phyloP scores from a whole-genome alignment of 2,113 vertebrate genomes.

The Naja naja region DNA sequence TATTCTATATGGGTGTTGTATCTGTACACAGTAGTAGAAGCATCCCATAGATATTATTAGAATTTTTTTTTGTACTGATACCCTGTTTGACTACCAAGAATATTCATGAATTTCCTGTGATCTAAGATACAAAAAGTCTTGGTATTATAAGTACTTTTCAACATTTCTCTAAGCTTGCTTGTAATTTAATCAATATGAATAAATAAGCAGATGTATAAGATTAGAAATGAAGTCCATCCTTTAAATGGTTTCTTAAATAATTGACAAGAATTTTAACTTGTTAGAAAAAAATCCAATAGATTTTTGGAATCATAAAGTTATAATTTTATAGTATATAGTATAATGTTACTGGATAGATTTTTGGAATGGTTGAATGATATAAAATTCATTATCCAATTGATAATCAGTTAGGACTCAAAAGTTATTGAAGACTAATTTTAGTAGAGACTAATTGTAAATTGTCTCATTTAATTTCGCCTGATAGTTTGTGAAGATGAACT shows the following conservation, averaged over 20 bases:
- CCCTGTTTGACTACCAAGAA: conserved; percentile 1
- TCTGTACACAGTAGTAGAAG: conserved; percentile 8
- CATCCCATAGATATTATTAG: conserved; percentile 22
- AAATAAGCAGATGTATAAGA: conserved; percentile 41
- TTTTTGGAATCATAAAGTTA: conserved; percentile 16
- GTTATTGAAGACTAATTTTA: conserved; percentile 4
- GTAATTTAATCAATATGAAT: conserved; percentile 24
- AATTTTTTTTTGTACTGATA: not conserved
- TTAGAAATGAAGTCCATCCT: conserved; percentile 30
- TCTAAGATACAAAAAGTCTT: conserved; percentile 11
- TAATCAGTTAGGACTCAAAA: not conserved
- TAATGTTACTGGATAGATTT: not conserved
- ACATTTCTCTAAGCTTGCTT: conserved; percentile 28
- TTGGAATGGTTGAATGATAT: conserved; percentile 26
- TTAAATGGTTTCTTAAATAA: conserved; percentile 27
- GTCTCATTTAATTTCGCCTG: conserved; percentile 16
- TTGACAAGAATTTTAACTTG: not conserved
- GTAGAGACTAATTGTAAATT: conserved; percentile 21
- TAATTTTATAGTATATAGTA: not conserved
- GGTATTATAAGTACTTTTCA: conserved; percentile 28
- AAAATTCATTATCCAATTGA: not conserved
- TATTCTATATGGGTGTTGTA: conserved; percentile 20
- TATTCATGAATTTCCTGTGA: conserved; percentile 9
- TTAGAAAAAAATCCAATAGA: not conserved
- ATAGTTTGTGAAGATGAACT: not conserved